Conservation (phyloP, 2,888 invertebrate genomes). For the Melitaea athalia region DNA sequence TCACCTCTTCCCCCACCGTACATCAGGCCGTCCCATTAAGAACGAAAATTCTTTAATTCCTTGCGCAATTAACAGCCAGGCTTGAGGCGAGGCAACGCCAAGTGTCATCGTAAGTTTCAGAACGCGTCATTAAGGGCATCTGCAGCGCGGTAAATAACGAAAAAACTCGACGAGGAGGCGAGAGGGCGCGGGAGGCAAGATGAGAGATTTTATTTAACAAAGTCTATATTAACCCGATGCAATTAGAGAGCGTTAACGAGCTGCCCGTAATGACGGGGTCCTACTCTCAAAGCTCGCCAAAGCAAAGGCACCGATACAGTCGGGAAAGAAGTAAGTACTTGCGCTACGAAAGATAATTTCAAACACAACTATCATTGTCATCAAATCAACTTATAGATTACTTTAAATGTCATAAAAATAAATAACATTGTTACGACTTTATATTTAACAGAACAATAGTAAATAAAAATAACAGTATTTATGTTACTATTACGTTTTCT, state of each 20-base stretch:
- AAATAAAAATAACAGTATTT: too few species aligned
- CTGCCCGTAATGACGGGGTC: constrained; percentile 73
- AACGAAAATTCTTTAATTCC: constrained; percentile 80
- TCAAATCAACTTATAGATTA: background rate
- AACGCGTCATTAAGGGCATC: constrained; percentile 81
- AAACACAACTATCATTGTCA: constrained; percentile 1
- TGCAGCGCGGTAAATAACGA: constrained; percentile 79
- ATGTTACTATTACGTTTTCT: too few species aligned
- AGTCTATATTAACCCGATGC: constrained; percentile 83
- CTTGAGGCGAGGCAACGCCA: constrained; percentile 66
- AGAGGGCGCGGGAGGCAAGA: constrained; percentile 57
- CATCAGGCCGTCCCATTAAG: constrained; percentile 69
- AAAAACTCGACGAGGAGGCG: constrained; percentile 57
- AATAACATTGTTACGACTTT: too few species aligned
- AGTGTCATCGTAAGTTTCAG: constrained; percentile 82
- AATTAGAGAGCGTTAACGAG: constrained; percentile 82
- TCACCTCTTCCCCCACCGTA: constrained; percentile 31
- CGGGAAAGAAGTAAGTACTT: constrained; percentile 8
- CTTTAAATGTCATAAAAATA: background rate
- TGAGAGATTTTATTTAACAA: constrained; percentile 83
- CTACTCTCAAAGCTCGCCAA: constrained; percentile 56
- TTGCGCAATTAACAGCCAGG: constrained; percentile 75
- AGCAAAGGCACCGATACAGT: constrained; percentile 33
- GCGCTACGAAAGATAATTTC: constrained; percentile 2
- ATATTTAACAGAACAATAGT: too few species aligned